phyloP scores from a whole-genome alignment of 2,888 invertebrate species.

The Archaeoteleia sp. region DNA sequence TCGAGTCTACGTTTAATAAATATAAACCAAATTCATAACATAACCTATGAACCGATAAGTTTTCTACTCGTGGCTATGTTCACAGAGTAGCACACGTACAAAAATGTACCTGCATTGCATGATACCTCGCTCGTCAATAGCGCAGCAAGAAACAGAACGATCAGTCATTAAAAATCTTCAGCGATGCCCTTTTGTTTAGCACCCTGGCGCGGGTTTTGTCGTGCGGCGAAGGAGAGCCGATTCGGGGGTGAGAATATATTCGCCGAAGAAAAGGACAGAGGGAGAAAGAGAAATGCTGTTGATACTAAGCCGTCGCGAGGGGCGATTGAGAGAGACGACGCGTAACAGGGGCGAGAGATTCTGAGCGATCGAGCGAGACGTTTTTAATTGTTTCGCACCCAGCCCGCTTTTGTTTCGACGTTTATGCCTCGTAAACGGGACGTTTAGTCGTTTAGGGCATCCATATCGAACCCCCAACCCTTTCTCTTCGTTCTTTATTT shows the following conservation, averaged over 20 bases:
- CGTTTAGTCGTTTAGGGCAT: slow-evolving; percentile 49
- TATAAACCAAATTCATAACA: too few species aligned
- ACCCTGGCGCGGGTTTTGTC: slow-evolving; percentile 58
- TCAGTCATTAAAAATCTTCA: slow-evolving; percentile 73
- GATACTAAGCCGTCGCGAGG: slow-evolving; percentile 35
- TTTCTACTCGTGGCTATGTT: too few species aligned
- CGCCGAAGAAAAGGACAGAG: slow-evolving; percentile 18
- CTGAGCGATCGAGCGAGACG: slow-evolving; percentile 73
- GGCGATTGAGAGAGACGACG: slow-evolving; percentile 32
- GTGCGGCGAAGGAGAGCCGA: slow-evolving; percentile 48
- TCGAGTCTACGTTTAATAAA: too few species aligned
- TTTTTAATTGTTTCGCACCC: slow-evolving; percentile 74
- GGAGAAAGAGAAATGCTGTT: slow-evolving; percentile 10
- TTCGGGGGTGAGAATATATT: slow-evolving; percentile 18
- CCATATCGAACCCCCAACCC: not conserved
- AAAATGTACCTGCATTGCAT: slow-evolving; percentile 18
- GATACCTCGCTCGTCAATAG: slow-evolving; percentile 43
- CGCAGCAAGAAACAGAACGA: slow-evolving; percentile 66
- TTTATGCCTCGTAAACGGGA: slow-evolving; percentile 70
- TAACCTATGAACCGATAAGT: too few species aligned
- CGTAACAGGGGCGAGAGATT: slow-evolving; percentile 53
- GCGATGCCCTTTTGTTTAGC: slow-evolving; percentile 71
- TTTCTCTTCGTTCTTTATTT: not conserved
- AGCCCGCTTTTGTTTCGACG: slow-evolving; percentile 72
- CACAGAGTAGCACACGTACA: too few species aligned